Evolutionary conservation across 2,888 invertebrate genomes (phyloP), one percentile per base, ranked within the genome.

Genomic region (Cylindroiulus punctatus): DNA sequence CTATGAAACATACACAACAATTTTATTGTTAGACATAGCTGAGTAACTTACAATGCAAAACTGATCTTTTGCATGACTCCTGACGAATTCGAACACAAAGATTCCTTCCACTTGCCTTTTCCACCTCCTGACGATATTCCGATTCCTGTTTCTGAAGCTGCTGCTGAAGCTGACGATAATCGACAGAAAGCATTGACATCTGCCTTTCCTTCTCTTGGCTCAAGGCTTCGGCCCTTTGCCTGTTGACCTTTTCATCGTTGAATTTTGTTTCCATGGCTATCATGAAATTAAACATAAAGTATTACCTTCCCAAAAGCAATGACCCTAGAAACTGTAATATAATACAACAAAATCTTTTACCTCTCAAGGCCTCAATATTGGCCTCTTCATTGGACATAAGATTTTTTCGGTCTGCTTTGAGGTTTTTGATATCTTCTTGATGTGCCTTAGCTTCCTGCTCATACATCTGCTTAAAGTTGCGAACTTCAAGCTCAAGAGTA

Each of bases 151-250:
- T 96, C 90, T 97, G 96, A 88, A 98, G 91, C 87, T 91, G 91
- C 90, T 97, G 95, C 90, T 97, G 96, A 90, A 97, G 95, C 92
- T 98, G 98, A n/a, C 97, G 93, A 91, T 97, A 96, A 91, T 98
- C 98, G 1, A 98, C 97, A 30, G 96, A 95, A 47, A 98, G 92
- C 96, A 98, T 98, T 17, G 96, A 97, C 90, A 97, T 95, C 91
- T 97, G 97, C 0, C 98, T 93, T 90, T 98, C 98, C 89, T 96
- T 96, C 91, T 98, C 97, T 91, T 98, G 96, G 22, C 90, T 88
- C 19, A 89, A 88, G n/a, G 89, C 89, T 90, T 98, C 98, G 0
- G 96, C 95, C 89, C 96, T 95, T 90, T 97, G 96, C 84, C 97
- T 93, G 5, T 95, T 94, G 86, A 93, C 93, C 90, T 97, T 97